Base-by-base conservation (phyloP, 1,140 invertebrate genomes). In the Sinella curviseta region DNA sequence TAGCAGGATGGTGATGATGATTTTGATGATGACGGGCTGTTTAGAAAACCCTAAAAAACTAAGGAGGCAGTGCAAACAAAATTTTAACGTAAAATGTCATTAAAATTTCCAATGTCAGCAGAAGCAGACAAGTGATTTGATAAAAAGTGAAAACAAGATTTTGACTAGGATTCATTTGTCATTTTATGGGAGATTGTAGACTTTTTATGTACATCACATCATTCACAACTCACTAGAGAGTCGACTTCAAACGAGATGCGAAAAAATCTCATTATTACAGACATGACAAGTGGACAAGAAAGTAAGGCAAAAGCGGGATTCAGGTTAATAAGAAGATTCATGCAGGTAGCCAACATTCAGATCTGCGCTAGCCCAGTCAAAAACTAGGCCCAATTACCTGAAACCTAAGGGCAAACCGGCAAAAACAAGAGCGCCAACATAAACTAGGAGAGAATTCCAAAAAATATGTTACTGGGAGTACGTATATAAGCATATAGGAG, bases 91-190 rank as follows among this genome's bases (percentile, higher is more conserved):
- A 70, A 30, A 31, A 31, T 48, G 65, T 33, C 26, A 30, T 31
- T 70, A 70, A 33, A 31, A 33, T 31, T 31, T 70, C 14, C 65
- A 70, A 70, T 33, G 31, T 31, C 65, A 70, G 65, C 30, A 24
- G 30, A 70, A 4, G 4, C 12, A 31, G 3, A 70, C 8, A 24
- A 3, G 12, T 70, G 65, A 70, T 30, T 60, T 60, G 28, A 70
- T 33, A 70, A 33, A 30, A 8, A 70, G 30, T 33, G 26, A 70
- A 33, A 70, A 60, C 3, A 70, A 20, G 26, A 31, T 70, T 70
- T 33, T 70, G 65, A 70, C 31, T 24, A 70, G 31, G 8, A 4
- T 70, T 70, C 65, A 70, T 70, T 70, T 70, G 65, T 70, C 65
- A 70, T 70, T 70, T 70, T 24, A 8, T 12, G 14, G 30, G n/a